Evolutionary conservation across 2,888 invertebrate species (phyloP), one percentile per base, ranked within the genome.

Genomic region (Crematogaster levior): DNA sequence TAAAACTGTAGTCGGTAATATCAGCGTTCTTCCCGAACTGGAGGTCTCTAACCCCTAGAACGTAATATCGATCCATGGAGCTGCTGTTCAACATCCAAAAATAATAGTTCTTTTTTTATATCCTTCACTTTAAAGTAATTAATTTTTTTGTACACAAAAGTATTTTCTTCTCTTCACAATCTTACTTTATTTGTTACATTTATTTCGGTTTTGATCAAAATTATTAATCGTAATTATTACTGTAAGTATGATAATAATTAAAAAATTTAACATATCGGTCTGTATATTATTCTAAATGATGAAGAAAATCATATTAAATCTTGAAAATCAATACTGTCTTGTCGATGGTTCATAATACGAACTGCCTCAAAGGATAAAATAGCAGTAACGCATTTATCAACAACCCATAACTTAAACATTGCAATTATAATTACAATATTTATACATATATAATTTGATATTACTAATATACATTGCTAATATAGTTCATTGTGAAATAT

Each of bases 301-400:
- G 2, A 53, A 51, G 15, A 34, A 34, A 66, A 30, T 66, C 6
- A 34, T 30, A 51, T 72, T 56, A 72, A 37, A 15, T 56, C n/a
- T 9, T 27, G 37, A 37, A 48, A 56, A 27, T 40, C 24, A 72
- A 72, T 56, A 40, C 1, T 72, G 3, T 72, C 27, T 27, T 12
- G 3, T 27, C 7, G 4, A 7, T 43, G n/a, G n/a, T 15, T 72
- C 9, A 15, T n/a, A 40, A 40, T 27, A 21, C 37, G 1, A 10
- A 40, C 18, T 10, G n/a, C 0, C 65, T 75, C 75, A 7, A 51
- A 51, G 37, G 65, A 51, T 75, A 75, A 73, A 73, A 75, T 24
- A 51, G 7, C 30, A 21, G 3, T n/a, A 75, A 24, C 4, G 34
- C 0, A 24, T 24, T 74, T 74, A 74, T 63, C 75, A 75, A 12